Percentiles rank a stretch among this genome's conserved stretches.
These are phyloP conservation scores for Diaprepes abbreviatus DNA, from an alignment of 2,888 invertebrate genomes.

Conservation along the genomic window DNA sequence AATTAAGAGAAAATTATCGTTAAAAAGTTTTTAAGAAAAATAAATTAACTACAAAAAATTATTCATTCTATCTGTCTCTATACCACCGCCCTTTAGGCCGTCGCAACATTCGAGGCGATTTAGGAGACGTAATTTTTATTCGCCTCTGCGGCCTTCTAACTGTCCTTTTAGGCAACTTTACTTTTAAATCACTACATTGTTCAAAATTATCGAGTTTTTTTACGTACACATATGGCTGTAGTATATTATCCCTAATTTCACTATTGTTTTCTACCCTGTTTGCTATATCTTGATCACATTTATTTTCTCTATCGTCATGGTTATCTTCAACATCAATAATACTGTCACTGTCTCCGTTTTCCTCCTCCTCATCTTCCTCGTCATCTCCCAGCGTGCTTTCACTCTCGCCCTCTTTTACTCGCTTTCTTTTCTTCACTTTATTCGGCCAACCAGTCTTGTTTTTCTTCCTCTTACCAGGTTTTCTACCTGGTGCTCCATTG, in stretches of 20 bases:
- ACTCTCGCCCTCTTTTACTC: slow-evolving; percentile 59
- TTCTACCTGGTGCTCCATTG: slow-evolving; percentile 59
- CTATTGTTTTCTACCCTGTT: slow-evolving; percentile 61
- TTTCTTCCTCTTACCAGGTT: slow-evolving; percentile 74
- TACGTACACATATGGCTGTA: slow-evolving; percentile 78
- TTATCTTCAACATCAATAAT: slow-evolving; percentile 50
- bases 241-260: slow-evolving; percentile 65
- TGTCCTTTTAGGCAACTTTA: slow-evolving; percentile 52
- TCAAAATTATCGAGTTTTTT: slow-evolving; percentile 73
- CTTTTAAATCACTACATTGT: slow-evolving; percentile 40
- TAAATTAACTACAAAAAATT: slow-evolving; percentile 26
- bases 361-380: slow-evolving; percentile 48
- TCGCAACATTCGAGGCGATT: slow-evolving; percentile 64
- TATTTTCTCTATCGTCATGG: slow-evolving; percentile 50
- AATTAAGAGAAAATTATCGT: slow-evolving; percentile 36
- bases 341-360: slow-evolving; percentile 55
- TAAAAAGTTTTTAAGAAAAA: slow-evolving; percentile 39
- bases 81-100: slow-evolving; percentile 66
- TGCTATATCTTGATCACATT: slow-evolving; percentile 51
- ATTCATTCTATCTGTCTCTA: slow-evolving; percentile 63
- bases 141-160: slow-evolving; percentile 52
- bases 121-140: slow-evolving; percentile 61
- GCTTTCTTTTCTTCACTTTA: slow-evolving; percentile 68
- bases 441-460: slow-evolving; percentile 88
- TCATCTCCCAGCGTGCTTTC: slow-evolving; percentile 57